Percentiles rank a stretch among this genome's conserved stretches.
Conservation (phyloP, 2,888 invertebrate species). For the Heliothis peltigera region DNA sequence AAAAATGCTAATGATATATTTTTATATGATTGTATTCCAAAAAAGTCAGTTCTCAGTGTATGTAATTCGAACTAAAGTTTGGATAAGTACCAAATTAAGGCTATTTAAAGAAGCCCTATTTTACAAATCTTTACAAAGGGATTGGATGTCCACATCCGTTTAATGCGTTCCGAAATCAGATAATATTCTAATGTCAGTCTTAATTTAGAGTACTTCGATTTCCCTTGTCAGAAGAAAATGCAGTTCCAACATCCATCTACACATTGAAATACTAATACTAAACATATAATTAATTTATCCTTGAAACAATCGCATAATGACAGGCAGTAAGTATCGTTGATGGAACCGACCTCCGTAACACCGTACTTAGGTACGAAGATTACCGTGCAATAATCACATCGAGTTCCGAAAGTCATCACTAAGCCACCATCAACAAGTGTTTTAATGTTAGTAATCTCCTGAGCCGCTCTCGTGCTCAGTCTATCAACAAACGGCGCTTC, state of each 20-base stretch:
- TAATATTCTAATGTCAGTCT: too few relatives aligned
- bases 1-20: constrained; percentile 34
- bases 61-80: not conserved
- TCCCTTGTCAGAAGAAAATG: not conserved
- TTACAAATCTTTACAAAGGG: too few relatives aligned
- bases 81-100: too few relatives aligned
- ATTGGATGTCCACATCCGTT: too few relatives aligned
- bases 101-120: too few relatives aligned
- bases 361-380: constrained; percentile 69
- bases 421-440: constrained; percentile 78
- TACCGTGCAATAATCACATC: constrained; percentile 72
- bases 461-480: constrained; percentile 73
- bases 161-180: too few relatives aligned
- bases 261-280: constrained; percentile 14
- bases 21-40: constrained; percentile 18
- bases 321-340: constrained; percentile 53
- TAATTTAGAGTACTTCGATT: too few relatives aligned
- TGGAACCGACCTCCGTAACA: constrained; percentile 63
- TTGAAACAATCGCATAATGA: constrained; percentile 60
- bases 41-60: not conserved
- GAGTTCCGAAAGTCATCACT: constrained; percentile 79
- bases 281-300: constrained; percentile 47
- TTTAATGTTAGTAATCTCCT: constrained; percentile 79
- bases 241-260: constrained; percentile 1
- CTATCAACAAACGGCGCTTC: constrained; percentile 77